Evolutionary conservation across 2,113 vertebrate species (phyloP).

Genomic region (Toxotes jaculatrix): DNA sequence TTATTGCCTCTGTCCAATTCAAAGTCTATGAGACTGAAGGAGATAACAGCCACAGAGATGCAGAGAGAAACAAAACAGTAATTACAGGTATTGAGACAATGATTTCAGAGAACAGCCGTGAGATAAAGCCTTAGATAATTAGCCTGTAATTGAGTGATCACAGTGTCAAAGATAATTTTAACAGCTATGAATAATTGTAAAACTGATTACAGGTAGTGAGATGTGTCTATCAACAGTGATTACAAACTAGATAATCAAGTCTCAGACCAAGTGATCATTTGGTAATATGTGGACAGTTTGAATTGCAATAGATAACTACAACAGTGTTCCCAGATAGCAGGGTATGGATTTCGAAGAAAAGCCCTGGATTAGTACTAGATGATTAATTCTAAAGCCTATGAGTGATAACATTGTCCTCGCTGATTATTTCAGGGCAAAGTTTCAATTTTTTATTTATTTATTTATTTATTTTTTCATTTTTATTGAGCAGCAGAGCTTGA

Average conservation of each 20-base stretch:
- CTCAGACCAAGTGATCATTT: conserved; percentile 31
- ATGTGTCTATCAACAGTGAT: conserved; percentile 39
- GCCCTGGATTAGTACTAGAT: conserved; percentile 44
- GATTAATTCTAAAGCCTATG: conserved; percentile 51
- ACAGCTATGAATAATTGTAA: conserved; percentile 35
- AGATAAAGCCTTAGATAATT: conserved; percentile 58
- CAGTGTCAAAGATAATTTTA: conserved; percentile 47
- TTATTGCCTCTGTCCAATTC: conserved; percentile 53
- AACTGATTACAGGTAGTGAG: conserved; percentile 54
- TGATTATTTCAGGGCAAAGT: conserved; percentile 57
- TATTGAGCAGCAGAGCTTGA: conserved; percentile 67
- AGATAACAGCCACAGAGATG: conserved; percentile 55
- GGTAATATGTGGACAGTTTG: conserved; percentile 31
- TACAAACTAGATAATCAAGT: conserved; percentile 48
- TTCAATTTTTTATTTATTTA: conserved; percentile 15
- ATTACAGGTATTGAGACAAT: conserved; percentile 55
- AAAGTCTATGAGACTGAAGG: conserved; percentile 39
- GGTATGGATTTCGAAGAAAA: conserved; percentile 52
- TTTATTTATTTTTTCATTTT: conserved; percentile 33
- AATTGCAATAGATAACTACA: conserved; percentile 35
- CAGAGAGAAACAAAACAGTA: conserved; percentile 46
- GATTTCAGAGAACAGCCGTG: conserved; percentile 39
- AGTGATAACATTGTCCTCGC: conserved; percentile 58
- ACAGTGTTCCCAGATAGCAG: conserved; percentile 3
- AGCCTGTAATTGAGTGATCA: conserved; percentile 61